phyloP scores from a whole-genome alignment of 2,113 vertebrate genomes.

The Uropsilus gracilis region DNA sequence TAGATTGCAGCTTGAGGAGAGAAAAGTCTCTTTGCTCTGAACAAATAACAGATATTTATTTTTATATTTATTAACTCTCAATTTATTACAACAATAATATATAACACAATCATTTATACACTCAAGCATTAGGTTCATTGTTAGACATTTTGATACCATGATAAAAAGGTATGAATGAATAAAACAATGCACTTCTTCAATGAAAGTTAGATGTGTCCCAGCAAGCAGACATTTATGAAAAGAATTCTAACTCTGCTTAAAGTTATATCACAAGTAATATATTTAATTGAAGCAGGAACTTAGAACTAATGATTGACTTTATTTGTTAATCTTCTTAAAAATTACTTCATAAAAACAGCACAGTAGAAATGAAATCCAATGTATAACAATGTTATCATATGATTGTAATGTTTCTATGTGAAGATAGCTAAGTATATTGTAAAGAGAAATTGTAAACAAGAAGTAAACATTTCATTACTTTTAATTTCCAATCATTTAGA shows the following conservation, averaged over 20 bases:
- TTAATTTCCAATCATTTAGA: neutral
- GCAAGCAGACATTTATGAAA: neutral
- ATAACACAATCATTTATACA: conserved; percentile 70
- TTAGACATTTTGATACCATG: conserved; percentile 50
- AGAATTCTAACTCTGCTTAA: neutral
- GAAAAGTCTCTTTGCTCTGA: neutral
- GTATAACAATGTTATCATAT: neutral
- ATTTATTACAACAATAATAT: conserved; percentile 63
- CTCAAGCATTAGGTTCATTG: neutral
- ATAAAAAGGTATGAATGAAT: conserved; percentile 49
- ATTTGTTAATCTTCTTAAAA: neutral
- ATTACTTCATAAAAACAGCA: neutral
- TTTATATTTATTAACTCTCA: conserved; percentile 62
- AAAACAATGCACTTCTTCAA: conserved; percentile 1
- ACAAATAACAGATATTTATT: conserved; percentile 53
- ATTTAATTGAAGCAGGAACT: neutral
- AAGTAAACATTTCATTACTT: neutral
- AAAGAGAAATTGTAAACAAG: neutral
- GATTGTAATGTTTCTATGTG: neutral
- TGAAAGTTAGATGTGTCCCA: neutral
- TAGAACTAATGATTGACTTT: neutral
- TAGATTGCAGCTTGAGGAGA: neutral
- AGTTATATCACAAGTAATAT: neutral
- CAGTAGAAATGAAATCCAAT: neutral
- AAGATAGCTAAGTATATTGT: neutral